Evolutionary conservation across 2,113 vertebrate species (phyloP), one percentile per base, ranked within the genome.

Genomic region (Takifugu flavidus): DNA sequence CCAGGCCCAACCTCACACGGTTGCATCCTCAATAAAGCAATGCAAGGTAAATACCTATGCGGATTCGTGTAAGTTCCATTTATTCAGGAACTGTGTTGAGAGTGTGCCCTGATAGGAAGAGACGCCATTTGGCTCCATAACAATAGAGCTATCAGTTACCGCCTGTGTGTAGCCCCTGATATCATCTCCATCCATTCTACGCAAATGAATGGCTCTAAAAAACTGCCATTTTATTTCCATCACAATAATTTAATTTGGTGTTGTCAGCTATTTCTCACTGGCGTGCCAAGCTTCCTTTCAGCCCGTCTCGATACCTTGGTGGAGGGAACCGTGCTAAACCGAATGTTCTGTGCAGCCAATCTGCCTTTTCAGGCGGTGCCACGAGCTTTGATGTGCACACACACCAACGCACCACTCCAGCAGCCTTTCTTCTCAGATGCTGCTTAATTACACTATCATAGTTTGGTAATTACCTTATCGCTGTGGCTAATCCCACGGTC

Each of bases 231-330:
- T 79, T 62, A 85, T 79, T 83, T 81, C 80, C 77, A 67, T 76
- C 55, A 78, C 78, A 80, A 84, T 83, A 6, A 64, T 44, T 61
- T 58, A 67, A 87, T 91, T 90, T 90, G 86, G 82, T 80, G 92
- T 81, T 84, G 85, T 91, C 89, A 91, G 86, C 90, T 91, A 87
- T 92, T 92, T 92, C 89, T 90, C 92, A 49, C 73, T 84, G 80
- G 88, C 86, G 80, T 77, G 75, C 89, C 72, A 43, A 68, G 64
- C 65, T 12, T 72, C 67, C 63, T 57, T 53, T 51, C 45, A 46
- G 53, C 53, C 56, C 47, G 15, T 29, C 55, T 70, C 42, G 53
- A 64, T 47, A 60, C 70, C 56, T 66, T 59, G 0, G 46, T 20
- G 1, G 54, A 64, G 67, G 54, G 14, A 67, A 46, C 62, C 14